These are phyloP conservation scores for Porites divaricata DNA, from an alignment of 92 coral and sea anemone genomes.

Conservation along the genomic window DNA sequence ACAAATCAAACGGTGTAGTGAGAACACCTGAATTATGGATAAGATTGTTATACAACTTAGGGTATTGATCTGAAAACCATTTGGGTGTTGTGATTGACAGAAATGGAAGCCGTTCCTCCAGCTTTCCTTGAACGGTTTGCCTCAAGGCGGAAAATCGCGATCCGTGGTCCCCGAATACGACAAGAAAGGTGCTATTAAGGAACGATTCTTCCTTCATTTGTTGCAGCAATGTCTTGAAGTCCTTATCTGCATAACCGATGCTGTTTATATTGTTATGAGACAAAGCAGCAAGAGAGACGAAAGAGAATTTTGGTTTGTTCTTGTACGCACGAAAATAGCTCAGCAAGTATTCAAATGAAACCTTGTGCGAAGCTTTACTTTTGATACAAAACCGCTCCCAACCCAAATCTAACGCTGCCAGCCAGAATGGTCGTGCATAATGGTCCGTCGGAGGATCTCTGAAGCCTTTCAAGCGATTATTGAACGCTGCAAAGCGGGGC, in stretches of 20 bases:
- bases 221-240: slow-evolving; percentile 39
- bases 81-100: slow-evolving; percentile 64
- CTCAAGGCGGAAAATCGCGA: slow-evolving; percentile 60
- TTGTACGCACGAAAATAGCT: slow-evolving; percentile 59
- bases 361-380: slow-evolving; percentile 42
- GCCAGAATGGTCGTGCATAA: slow-evolving; percentile 58
- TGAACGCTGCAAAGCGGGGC: slow-evolving; percentile 41
- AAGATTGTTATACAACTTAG: slow-evolving; percentile 43
- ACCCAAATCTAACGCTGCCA: neutral
- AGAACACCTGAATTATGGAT: slow-evolving; percentile 63
- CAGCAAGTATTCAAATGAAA: slow-evolving; percentile 47
- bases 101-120: slow-evolving; percentile 80
- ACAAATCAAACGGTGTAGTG: slow-evolving; percentile 83
- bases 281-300: slow-evolving; percentile 54
- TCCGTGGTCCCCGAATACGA: slow-evolving; percentile 83
- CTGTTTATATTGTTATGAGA: slow-evolving; percentile 62
- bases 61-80: slow-evolving; percentile 72
- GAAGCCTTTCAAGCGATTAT: slow-evolving; percentile 48
- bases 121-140: slow-evolving; percentile 72
- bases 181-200: slow-evolving; percentile 58
- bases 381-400: slow-evolving; percentile 31
- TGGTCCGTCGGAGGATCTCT: slow-evolving; percentile 59
- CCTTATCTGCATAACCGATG: slow-evolving; percentile 59
- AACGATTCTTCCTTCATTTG: slow-evolving; percentile 44
- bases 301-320: slow-evolving; percentile 54